Evolutionary conservation across 2,113 vertebrate species (phyloP), one percentile per base, ranked within the genome.

Genomic region (Eretmochelys imbricata): DNA sequence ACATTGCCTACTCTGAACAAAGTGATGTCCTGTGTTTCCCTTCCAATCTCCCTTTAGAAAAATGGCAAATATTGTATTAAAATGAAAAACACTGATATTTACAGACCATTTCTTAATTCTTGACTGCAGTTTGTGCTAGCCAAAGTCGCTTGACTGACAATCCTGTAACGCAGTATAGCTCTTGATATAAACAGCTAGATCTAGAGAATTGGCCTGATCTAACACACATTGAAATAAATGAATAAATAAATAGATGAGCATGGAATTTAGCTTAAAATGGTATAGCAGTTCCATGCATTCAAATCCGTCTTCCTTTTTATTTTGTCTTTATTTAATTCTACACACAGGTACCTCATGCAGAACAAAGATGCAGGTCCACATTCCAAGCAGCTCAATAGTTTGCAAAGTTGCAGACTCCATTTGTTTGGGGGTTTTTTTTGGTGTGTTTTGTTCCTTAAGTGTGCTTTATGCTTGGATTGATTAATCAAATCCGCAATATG

Each of bases 401-500:
- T 91, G 79, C 72, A 92, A 87, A 96, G 94, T 19, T 75, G 50
- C 79, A 93, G 88, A 80, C 3, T 1, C 9, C 27, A n/a, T 3
- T 90, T 94, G 93, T 94, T 86, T 55, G 35, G 9, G 29, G 59
- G 8, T 5, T 54, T 19, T 62, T 62, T 35, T 31, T 29, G 5
- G 59, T 65, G 35, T n/a, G n/a, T 69, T 69, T 35, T 59, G n/a
- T 83, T 96, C 78, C 78, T 94, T 86, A 88, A 81, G 89, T 92
- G 78, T 84, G 49, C 84, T 96, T 96, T 92, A 84, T 91, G 88
- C 59, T 90, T 95, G 81, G 51, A 92, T 87, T 93, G 94, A 89
- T 80, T 87, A 88, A 92, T 93, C 89, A 29, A 97, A 95, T 62
- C 94, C 94, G 93, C 95, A 95, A 95, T 96, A 90, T 97, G 96